Conservation (phyloP, 2,797 vertebrate genomes). For the Melanotaenia boesemani region DNA sequence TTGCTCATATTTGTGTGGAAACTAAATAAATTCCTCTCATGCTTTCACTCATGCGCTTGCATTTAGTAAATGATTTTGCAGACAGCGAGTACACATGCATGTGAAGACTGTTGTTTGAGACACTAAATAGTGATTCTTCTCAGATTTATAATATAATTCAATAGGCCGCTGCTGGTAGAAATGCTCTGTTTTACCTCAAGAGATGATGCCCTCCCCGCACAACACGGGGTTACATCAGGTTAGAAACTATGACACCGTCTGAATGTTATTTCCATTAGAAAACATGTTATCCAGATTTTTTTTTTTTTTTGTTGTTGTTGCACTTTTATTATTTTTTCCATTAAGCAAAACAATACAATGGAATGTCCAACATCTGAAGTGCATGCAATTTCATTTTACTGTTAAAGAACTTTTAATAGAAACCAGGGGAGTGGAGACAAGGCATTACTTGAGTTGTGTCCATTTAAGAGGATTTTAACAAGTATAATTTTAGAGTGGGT, state of each 20-base stretch:
- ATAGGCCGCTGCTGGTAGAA: slow-evolving; percentile 67
- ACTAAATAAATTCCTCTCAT: slow-evolving; percentile 76
- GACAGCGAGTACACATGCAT: slow-evolving; percentile 62
- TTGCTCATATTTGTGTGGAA: slow-evolving; percentile 70
- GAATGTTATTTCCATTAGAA: slow-evolving; percentile 54
- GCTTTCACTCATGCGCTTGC: slow-evolving; percentile 73
- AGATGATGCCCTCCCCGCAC: slow-evolving; percentile 47
- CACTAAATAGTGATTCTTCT: slow-evolving; percentile 68
- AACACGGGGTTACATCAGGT: slow-evolving; percentile 67
- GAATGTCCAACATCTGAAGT: slow-evolving; percentile 52
- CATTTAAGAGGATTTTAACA: slow-evolving; percentile 68
- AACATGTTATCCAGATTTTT: slow-evolving; percentile 29
- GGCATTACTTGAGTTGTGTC: slow-evolving; percentile 62
- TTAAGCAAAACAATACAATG: slow-evolving; percentile 48
- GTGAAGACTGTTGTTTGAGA: slow-evolving; percentile 78
- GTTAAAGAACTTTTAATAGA: slow-evolving; percentile 63
- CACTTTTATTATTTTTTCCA: slow-evolving; percentile 51
- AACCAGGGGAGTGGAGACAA: slow-evolving; percentile 44
- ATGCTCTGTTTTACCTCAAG: slow-evolving; percentile 71
- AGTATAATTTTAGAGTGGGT: slow-evolving; percentile 56
- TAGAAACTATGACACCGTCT: slow-evolving; percentile 54
- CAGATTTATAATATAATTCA: slow-evolving; percentile 79
- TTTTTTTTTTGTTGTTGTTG: slow-evolving; percentile 6
- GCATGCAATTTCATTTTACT: slow-evolving; percentile 59
- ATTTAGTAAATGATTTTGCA: slow-evolving; percentile 77